A percentile compares a stretch with the other conserved stretches of the same genome.
Conservation (phyloP, 2,797 vertebrate species). For the Leuciscus waleckii region DNA sequence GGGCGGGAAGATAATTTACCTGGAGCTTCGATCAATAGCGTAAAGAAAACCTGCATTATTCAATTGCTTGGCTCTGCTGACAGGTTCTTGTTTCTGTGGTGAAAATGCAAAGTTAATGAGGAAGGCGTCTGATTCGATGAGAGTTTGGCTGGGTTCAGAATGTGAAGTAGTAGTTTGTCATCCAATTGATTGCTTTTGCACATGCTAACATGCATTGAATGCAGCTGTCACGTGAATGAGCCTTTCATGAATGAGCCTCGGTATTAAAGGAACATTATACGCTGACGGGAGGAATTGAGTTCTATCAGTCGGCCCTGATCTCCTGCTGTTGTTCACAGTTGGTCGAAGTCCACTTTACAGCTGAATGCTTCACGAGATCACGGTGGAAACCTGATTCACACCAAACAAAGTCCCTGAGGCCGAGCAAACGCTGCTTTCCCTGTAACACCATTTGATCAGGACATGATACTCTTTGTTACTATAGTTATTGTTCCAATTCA, state of each 20-base stretch:
- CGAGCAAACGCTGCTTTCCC: neutral
- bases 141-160: neutral
- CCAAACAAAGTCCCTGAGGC: neutral
- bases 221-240: neutral
- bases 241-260: neutral
- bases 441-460: neutral
- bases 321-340: neutral
- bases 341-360: neutral
- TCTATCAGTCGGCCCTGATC: neutral
- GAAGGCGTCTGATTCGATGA: neutral
- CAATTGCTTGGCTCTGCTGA: neutral
- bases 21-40: slow-evolving; percentile 40
- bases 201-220: neutral
- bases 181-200: neutral
- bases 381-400: neutral
- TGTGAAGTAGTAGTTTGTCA: neutral
- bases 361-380: neutral
- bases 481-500: neutral
- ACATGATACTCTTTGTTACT: neutral
- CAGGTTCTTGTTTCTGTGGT: neutral
- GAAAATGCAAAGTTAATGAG: slow-evolving; percentile 12
- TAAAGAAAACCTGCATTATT: slow-evolving; percentile 33
- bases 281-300: neutral
- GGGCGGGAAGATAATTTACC: slow-evolving; percentile 6
- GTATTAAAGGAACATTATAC: neutral